Evolutionary conservation across 2,797 vertebrate species (phyloP).

Genomic region (Leucoraja ocellata): DNA sequence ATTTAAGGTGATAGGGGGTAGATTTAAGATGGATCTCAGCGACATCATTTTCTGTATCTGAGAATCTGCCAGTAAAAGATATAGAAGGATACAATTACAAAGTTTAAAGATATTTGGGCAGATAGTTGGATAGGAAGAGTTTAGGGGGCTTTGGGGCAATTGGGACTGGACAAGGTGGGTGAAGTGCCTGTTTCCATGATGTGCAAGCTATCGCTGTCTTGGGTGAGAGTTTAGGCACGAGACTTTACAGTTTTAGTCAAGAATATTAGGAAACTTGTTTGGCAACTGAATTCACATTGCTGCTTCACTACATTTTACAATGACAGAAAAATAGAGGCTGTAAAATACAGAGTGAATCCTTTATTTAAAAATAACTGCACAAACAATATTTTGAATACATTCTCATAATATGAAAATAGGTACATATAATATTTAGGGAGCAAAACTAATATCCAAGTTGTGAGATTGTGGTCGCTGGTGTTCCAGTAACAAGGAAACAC

Average conservation of each 20-base stretch:
- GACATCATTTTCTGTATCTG: too few species aligned
- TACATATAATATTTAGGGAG: not conserved
- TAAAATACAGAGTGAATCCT: not conserved
- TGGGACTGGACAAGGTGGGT: too few species aligned
- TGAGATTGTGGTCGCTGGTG: not conserved
- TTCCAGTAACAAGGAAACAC: not conserved
- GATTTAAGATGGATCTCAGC: too few species aligned
- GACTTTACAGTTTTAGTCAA: not conserved
- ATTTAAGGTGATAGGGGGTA: too few species aligned
- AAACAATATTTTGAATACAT: conserved; percentile 1
- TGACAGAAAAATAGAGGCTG: not conserved
- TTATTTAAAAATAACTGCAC: not conserved
- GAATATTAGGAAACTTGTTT: not conserved
- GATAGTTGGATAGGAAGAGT: too few species aligned
- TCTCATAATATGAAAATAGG: not conserved
- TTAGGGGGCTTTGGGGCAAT: too few species aligned
- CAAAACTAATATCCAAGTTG: not conserved
- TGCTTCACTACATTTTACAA: conserved; percentile 2
- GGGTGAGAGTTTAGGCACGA: too few species aligned
- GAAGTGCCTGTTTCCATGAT: too few species aligned
- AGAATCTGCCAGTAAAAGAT: too few species aligned
- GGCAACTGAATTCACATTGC: not conserved
- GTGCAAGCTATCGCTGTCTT: not conserved
- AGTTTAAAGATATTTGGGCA: too few species aligned
- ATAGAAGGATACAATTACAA: too few species aligned